These are phyloP conservation scores for Eolophus roseicapilla DNA, from an alignment of 2,113 vertebrate genomes.

Conservation along the genomic window DNA sequence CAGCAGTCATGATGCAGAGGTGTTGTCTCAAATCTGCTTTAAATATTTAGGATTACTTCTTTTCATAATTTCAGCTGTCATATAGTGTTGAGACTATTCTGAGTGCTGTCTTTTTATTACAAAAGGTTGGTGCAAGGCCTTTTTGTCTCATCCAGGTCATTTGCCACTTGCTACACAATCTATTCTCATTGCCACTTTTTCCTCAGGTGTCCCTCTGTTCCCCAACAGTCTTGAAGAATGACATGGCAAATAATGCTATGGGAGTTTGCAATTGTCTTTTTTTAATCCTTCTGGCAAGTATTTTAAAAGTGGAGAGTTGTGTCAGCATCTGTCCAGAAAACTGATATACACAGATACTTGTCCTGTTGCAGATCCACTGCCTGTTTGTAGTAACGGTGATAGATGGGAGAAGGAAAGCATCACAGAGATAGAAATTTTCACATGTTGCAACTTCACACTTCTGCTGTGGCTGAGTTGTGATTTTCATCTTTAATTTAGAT, in stretches of 20 bases:
- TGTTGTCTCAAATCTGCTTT: neutral
- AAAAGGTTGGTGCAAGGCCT: neutral
- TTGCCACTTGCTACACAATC: neutral
- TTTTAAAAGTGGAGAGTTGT: neutral
- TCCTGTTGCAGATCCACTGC: neutral
- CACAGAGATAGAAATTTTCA: neutral
- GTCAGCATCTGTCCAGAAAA: neutral
- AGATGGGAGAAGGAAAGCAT: neutral
- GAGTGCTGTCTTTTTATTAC: neutral
- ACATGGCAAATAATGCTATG: neutral
- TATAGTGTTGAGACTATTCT: neutral
- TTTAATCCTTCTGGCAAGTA: neutral
- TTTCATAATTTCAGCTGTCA: neutral
- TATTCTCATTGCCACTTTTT: neutral
- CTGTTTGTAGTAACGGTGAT: neutral
- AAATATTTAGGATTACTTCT: neutral
- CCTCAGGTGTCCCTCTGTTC: neutral
- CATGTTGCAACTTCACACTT: neutral
- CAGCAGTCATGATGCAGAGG: neutral
- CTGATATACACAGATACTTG: rapidly evolving
- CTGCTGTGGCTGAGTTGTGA: neutral
- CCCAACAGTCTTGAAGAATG: neutral
- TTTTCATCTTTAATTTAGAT: neutral
- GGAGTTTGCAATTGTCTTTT: neutral
- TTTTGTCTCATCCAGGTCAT: neutral